Base-by-base conservation (phyloP, 2,797 vertebrate genomes). In the Cetoscarus ocellatus region DNA sequence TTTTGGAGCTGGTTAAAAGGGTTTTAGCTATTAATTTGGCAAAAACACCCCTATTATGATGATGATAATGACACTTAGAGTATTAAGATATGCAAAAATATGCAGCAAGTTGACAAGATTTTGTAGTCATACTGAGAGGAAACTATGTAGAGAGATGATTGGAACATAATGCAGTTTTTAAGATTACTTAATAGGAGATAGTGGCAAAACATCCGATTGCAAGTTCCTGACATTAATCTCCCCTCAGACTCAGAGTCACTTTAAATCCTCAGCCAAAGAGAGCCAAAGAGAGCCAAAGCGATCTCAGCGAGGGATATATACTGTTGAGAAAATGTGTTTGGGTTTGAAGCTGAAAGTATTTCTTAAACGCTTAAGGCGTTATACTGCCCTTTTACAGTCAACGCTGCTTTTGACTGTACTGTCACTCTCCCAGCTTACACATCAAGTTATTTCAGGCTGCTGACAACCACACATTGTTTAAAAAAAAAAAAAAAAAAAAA, bases 191-290 rank as follows among this genome's bases (percentile, higher is more conserved):
- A 54, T 51, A 68, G 34, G 73, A 72, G 64, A 44, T 72, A 34
- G 60, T 34, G 11, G 17, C 71, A 63, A 70, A 64, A 68, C 39
- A 47, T 80, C 63, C 82, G 58, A 55, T 68, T 66, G 49, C 45
- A 72, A 54, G 45, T 70, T 75, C 80, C 17, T 82, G 73, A 85
- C 83, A 75, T 89, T 82, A 86, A 89, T 86, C 87, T 83, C 38
- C 38, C 59, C 57, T 61, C 49, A 49, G 68, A 61, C 65, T 49
- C 38, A 11, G 47, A 82, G 48, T 60, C 63, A 69, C 35, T 82
- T 64, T 74, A 82, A 88, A 86, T 73, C 79, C 80, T 59, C 55
- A 39, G 42, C 62, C 55, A 15, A 39, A 45, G 50, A 75, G 47
- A 39, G 42, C 62, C 55, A 15, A 39, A 45, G 50, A 75, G 47